Conservation (phyloP, 2,797 vertebrate species). For the Tympanoctomys barrerae region DNA sequence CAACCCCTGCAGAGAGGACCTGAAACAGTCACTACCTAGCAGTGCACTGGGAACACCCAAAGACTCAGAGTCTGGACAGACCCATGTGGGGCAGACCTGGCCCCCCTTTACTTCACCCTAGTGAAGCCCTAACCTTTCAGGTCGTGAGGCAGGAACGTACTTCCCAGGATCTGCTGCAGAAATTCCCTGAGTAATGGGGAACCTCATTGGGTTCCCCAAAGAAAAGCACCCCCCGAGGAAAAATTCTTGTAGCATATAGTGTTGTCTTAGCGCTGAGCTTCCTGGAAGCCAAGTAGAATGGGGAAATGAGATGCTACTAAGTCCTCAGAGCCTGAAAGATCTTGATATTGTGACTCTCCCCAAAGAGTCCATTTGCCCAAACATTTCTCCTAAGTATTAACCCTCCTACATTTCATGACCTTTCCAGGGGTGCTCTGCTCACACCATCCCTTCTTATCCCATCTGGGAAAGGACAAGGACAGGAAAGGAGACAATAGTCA, state of each 20-base stretch:
- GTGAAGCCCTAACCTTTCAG: not conserved
- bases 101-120: not conserved
- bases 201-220: not conserved
- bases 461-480: not conserved
- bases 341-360: not conserved
- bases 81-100: fast-evolving
- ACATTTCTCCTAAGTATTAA: not conserved
- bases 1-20: not conserved
- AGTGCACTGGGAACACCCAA: not conserved
- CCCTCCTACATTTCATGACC: not conserved
- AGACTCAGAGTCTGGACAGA: not conserved
- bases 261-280: conserved; percentile 27
- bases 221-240: not conserved
- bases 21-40: not conserved
- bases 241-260: not conserved
- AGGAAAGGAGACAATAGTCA: not conserved
- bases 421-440: not conserved
- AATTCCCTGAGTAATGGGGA: not conserved
- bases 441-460: not conserved
- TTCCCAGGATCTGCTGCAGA: not conserved
- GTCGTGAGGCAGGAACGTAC: not conserved
- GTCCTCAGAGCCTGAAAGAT: not conserved
- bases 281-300: not conserved
- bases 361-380: not conserved
- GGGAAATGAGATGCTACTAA: not conserved